Base-by-base conservation (phyloP, 2,797 vertebrate species). In the Glossophaga mutica region DNA sequence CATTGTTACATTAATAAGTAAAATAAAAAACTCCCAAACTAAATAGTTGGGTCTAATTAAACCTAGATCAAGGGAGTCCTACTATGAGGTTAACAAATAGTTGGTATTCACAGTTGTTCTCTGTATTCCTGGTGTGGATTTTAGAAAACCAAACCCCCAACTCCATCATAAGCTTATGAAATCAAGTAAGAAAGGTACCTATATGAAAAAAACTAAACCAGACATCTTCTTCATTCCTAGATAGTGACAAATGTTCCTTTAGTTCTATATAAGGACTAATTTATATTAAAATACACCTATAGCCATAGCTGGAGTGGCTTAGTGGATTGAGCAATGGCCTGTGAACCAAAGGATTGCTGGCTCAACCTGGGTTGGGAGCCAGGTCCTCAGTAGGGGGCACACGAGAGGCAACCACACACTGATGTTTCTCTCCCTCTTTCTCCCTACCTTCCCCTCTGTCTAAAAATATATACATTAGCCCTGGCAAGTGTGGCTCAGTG, bases 81-180 rank as follows among this genome's bases (percentile, higher is more conserved):
- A 85, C 32, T 44, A 68, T 44, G 22, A 94, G 34, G 18, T 91
- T 70, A 91, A 48, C 34, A 34, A 88, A 44, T 67, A 29, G 71
- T 34, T 39, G 37, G 19, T 84, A 87, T 59, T 90, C 52, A 92
- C 52, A 91, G 18, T 57, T 92, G 65, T 83, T 34, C 32, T 86
- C 50, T 84, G 34, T 68, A 79, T 85, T 89, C 37, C 9, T 24
- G 37, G 39, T 48, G 83, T 32, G 19, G 19, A 21, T 59, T 94
- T 92, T 77, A 86, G 50, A 62, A 96, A 83, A 52, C 29, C 48
- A 92, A 94, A 82, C 21, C 50, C 59, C 39, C 29, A 89, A 92
- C n/a, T 52, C 68, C n/a, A 70, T 68, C 19, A 19, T 21, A 71
- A 82, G 62, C 9, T 90, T 78, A 77, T 22, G 4, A 42, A 85